Conservation (phyloP, 2,888 invertebrate species). For the Apamea crenata region DNA sequence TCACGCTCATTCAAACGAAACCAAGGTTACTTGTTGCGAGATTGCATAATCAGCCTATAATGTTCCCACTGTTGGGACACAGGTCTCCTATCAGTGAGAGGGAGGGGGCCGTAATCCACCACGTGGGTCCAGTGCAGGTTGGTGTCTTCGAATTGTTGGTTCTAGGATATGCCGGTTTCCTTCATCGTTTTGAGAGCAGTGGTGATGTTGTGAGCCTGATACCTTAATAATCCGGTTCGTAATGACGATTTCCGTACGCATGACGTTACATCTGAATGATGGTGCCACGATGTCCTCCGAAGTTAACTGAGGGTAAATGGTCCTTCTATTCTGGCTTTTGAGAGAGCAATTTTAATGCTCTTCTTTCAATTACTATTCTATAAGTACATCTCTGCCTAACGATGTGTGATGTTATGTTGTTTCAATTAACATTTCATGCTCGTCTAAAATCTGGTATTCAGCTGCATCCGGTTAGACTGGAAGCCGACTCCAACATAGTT, state of each 20-base stretch:
- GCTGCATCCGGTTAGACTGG: no score
- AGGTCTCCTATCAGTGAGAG: no score
- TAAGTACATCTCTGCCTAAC: not conserved
- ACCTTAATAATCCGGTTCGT: not conserved
- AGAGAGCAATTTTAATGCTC: not conserved
- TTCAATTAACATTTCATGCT: not conserved
- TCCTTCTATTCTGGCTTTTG: not conserved
- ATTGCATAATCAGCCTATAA: no score
- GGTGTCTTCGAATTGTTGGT: no score
- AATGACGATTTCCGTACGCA: not conserved
- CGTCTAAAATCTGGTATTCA: no score
- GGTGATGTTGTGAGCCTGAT: not conserved
- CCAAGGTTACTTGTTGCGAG: no score
- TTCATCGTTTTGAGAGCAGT: no score
- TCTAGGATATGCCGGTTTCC: no score
- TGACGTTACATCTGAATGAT: not conserved
- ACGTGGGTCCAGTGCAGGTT: no score
- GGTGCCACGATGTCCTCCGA: not conserved
- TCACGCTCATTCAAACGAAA: not conserved
- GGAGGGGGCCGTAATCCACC: no score
- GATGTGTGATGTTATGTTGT: not conserved
- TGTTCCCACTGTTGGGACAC: no score
- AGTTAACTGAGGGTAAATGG: not conserved
- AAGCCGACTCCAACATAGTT: no score
- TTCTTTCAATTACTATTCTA: not conserved